These are phyloP conservation scores for Carettochelys insculpta DNA, from an alignment of 2,113 vertebrate genomes.

Conservation along the genomic window DNA sequence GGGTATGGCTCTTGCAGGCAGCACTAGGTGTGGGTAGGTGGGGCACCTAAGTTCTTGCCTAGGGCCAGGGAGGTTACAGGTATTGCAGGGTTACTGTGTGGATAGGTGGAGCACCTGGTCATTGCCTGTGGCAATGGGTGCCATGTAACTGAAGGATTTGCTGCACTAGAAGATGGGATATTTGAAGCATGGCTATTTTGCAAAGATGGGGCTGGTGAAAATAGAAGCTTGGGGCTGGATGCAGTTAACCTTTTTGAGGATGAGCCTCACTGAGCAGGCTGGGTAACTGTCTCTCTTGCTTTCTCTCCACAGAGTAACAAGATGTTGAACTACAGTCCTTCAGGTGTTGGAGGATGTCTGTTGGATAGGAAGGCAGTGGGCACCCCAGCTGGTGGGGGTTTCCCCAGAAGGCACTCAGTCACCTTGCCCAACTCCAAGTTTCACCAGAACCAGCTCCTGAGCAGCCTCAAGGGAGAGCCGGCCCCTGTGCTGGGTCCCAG, in stretches of 20 bases:
- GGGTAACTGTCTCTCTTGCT: slow-evolving; percentile 1
- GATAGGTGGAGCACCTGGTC: background rate
- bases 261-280: background rate
- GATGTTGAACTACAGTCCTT: slow-evolving; percentile 89
- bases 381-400: slow-evolving; percentile 88
- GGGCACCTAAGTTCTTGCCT: background rate
- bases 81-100: background rate
- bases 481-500: slow-evolving; percentile 87
- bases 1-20: background rate
- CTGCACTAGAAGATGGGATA: background rate
- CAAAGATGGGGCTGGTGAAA: background rate
- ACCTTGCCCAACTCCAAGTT: slow-evolving; percentile 90
- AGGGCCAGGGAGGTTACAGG: background rate
- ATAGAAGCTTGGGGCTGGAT: background rate
- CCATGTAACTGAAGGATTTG: background rate
- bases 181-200: background rate
- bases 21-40: background rate
- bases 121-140: background rate
- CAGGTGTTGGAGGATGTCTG: slow-evolving; percentile 88
- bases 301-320: slow-evolving; percentile 87
- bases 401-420: slow-evolving; percentile 94
- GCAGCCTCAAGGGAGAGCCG: slow-evolving; percentile 88
- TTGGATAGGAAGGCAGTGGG: slow-evolving; percentile 99
- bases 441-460: slow-evolving; percentile 94
- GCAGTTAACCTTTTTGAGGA: background rate